Percentiles rank a stretch among this genome's conserved stretches.
Conservation (phyloP, 1,140 invertebrate genomes). For the Trichoplusia ni region DNA sequence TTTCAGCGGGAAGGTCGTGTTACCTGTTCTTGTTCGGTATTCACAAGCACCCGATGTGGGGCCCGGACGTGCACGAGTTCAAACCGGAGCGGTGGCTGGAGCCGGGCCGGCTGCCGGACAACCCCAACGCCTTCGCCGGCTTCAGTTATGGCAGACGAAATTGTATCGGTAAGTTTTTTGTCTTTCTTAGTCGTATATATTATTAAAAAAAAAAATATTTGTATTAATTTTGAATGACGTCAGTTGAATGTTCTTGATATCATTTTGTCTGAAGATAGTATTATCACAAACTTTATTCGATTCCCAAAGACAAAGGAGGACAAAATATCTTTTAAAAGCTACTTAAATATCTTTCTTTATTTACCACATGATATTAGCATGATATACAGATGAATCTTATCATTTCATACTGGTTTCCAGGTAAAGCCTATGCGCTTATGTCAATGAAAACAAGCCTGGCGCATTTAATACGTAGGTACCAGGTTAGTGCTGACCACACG, state of each 20-base stretch:
- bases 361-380: too few relatives aligned
- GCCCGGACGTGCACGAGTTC: constrained; percentile 71
- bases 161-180: constrained; percentile 83
- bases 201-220: too few relatives aligned
- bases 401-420: too few relatives aligned
- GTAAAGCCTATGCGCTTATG: constrained; percentile 67
- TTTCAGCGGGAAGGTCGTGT: constrained; percentile 49
- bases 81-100: constrained; percentile 85
- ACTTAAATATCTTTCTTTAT: too few relatives aligned
- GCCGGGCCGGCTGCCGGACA: constrained; percentile 75
- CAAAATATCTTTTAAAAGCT: too few relatives aligned
- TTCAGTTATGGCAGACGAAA: constrained; percentile 84
- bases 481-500: constrained; percentile 48
- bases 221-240: too few relatives aligned
- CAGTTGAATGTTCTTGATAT: too few relatives aligned
- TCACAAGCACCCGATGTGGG: constrained; percentile 59
- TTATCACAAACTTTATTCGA: too few relatives aligned
- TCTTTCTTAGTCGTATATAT: too few relatives aligned
- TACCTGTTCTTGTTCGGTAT: constrained; percentile 53
- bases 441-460: constrained; percentile 69
- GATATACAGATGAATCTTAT: too few relatives aligned
- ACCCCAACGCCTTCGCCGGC: constrained; percentile 80
- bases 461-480: constrained; percentile 60
- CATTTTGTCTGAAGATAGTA: too few relatives aligned
- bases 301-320: too few relatives aligned